These are phyloP conservation scores for Spheniscus mendiculus DNA, from an alignment of 2,113 vertebrate species.

Conservation along the genomic window DNA sequence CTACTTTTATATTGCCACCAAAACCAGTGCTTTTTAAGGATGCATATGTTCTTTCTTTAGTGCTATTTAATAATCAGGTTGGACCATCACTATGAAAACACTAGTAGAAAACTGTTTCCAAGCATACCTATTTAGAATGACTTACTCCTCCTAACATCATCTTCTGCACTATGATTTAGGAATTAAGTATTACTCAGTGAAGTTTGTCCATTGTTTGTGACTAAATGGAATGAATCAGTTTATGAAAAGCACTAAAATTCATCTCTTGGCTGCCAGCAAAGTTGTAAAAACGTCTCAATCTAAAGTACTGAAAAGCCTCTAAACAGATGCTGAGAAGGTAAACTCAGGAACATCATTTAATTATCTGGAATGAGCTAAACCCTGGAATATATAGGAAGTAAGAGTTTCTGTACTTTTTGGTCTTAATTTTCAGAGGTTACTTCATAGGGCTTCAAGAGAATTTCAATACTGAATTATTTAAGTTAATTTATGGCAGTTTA, in stretches of 20 bases:
- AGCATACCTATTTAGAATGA: not conserved
- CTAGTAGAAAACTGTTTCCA: not conserved
- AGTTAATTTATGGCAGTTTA: not conserved
- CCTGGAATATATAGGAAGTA: not conserved
- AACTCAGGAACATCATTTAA: not conserved
- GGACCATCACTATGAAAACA: not conserved
- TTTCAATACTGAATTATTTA: not conserved
- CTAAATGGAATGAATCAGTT: not conserved
- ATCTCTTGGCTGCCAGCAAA: not conserved
- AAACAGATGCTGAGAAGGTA: not conserved
- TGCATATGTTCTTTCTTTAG: not conserved
- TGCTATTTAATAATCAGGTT: not conserved
- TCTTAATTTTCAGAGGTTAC: not conserved
- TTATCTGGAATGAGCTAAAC: not conserved
- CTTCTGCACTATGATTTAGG: not conserved
- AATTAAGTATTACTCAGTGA: not conserved
- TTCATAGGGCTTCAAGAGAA: not conserved
- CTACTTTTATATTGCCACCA: not conserved
- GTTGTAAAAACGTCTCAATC: not conserved
- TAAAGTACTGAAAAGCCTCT: not conserved
- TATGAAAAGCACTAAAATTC: not conserved
- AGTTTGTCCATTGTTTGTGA: not conserved
- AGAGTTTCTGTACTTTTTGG: not conserved
- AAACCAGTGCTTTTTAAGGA: not conserved
- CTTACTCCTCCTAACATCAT: not conserved